A percentile compares a stretch with the other conserved stretches of the same genome.
Evolutionary conservation across 2,797 vertebrate genomes (phyloP).

Genomic region (Glossophaga mutica): DNA sequence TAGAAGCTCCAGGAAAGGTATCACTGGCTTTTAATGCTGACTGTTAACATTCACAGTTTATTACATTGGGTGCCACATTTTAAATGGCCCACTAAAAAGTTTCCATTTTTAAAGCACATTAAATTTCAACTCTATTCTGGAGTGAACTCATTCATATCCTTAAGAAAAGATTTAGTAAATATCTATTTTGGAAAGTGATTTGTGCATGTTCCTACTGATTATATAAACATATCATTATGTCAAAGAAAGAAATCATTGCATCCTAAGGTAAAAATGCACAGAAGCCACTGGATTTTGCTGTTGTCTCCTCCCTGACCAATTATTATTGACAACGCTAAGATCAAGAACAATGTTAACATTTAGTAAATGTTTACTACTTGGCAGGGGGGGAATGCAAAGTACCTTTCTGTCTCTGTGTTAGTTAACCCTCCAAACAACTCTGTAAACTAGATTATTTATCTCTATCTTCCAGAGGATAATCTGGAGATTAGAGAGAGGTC

Average conservation of each 20-base stretch:
- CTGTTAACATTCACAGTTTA: not conserved
- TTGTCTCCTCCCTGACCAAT: not conserved
- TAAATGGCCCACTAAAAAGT: conserved; percentile 18
- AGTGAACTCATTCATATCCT: not conserved
- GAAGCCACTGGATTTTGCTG: not conserved
- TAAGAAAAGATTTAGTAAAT: conserved; percentile 18
- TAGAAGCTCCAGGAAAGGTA: not conserved
- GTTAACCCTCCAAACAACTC: not conserved
- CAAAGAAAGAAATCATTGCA: not conserved
- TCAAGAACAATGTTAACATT: not conserved
- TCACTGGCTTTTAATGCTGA: not conserved
- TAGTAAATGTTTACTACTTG: not conserved
- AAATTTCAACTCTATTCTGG: not conserved
- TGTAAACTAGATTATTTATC: not conserved
- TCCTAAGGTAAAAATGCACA: not conserved
- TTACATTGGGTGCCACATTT: conserved; percentile 21
- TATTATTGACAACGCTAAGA: not conserved
- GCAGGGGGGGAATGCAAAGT: not conserved
- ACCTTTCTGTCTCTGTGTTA: not conserved
- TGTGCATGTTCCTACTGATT: not conserved
- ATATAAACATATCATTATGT: not conserved
- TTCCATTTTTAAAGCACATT: conserved; percentile 47
- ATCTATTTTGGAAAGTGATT: not conserved
- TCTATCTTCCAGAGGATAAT: not conserved
- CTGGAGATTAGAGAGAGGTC: not conserved